A percentile compares a stretch with the other conserved stretches of the same genome.
These are phyloP conservation scores for Scaptodrosophila latifasciaeformis DNA, from an alignment of 2,888 invertebrate species.

Conservation along the genomic window DNA sequence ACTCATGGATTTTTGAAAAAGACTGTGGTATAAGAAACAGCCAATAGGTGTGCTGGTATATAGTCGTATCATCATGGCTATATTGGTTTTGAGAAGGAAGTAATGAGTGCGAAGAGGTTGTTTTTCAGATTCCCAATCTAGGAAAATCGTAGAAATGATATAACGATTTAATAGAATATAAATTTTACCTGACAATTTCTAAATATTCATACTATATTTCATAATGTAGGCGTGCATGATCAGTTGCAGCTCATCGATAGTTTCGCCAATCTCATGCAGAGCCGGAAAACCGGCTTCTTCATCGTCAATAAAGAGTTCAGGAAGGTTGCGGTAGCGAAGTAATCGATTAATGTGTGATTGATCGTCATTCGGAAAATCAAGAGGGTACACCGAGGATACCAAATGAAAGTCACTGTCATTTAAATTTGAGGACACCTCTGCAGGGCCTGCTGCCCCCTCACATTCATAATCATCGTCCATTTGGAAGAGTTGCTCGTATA, in stretches of 20 bases:
- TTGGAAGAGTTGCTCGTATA: slow-evolving; percentile 52
- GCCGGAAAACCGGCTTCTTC: slow-evolving; percentile 70
- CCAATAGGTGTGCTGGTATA: too few species aligned
- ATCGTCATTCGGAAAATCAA: slow-evolving; percentile 52
- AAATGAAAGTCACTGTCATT: not conserved
- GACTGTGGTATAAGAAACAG: too few species aligned
- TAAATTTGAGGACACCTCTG: not conserved
- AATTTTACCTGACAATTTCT: slow-evolving; percentile 50
- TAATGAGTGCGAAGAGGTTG: too few species aligned
- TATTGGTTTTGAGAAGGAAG: too few species aligned
- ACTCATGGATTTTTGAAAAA: too few species aligned
- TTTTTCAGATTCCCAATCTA: too few species aligned
- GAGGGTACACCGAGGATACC: slow-evolving; percentile 17
- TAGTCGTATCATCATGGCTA: too few species aligned
- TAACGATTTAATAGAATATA: too few species aligned
- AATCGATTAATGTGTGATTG: slow-evolving; percentile 63
- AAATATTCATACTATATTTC: slow-evolving; percentile 73
- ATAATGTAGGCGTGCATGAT: slow-evolving; percentile 74
- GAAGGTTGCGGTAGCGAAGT: slow-evolving; percentile 64
- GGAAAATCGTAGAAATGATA: too few species aligned
- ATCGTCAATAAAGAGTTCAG: slow-evolving; percentile 68
- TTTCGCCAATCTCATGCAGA: slow-evolving; percentile 74
- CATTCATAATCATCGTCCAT: slow-evolving; percentile 55
- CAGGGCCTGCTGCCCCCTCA: slow-evolving; percentile 36
- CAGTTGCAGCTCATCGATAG: slow-evolving; percentile 74